Base-by-base conservation (phyloP, 2,797 vertebrate genomes). In the Rhincodon typus region DNA sequence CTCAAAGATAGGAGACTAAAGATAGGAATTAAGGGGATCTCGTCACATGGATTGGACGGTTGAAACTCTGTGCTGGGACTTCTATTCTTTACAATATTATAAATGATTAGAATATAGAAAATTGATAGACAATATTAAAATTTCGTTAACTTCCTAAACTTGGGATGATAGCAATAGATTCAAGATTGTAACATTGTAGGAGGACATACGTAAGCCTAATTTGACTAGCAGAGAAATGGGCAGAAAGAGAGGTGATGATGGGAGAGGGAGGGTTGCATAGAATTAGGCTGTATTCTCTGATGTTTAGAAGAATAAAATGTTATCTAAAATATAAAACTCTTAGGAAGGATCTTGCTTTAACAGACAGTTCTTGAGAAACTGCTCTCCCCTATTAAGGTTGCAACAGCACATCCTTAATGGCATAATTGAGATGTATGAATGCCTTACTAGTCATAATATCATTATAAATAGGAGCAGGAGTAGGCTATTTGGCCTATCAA, bases 191-290 rank as follows among this genome's bases (percentile, higher is more conserved):
- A 57, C 27, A 57, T 15, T 34, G 12, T 88, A 25, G 50, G 25
- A 57, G 50, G 12, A 57, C 3, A 2, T 15, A 5, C 25, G 13
- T 12, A 30, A 2, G 27, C 86, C 46, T 88, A 57, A 12, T 88
- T 12, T 25, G 27, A 57, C 4, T 10, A 53, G 86, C 50, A 88
- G 86, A 57, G 30, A 53, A 0, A 50, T 88, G 50, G 77, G 96
- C 97, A 96, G 96, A 17, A 30, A 3, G 67, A 19, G 96, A 66
- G 96, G 25, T 66, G 0, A 95, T 70, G 42, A 25, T 19, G 38
- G 53, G 72, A 38, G 95, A 90, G 95, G 96, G 3, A 1, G 27
- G 69, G 15, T 42, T 23, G 17, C 27, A 21, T 15, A 69, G 38
- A 96, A 34, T 74, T 30, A 27, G 72, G 57, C 7, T 62, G 57